These are phyloP conservation scores for Nysson spinosus DNA, from an alignment of 2,888 invertebrate genomes.

Conservation along the genomic window DNA sequence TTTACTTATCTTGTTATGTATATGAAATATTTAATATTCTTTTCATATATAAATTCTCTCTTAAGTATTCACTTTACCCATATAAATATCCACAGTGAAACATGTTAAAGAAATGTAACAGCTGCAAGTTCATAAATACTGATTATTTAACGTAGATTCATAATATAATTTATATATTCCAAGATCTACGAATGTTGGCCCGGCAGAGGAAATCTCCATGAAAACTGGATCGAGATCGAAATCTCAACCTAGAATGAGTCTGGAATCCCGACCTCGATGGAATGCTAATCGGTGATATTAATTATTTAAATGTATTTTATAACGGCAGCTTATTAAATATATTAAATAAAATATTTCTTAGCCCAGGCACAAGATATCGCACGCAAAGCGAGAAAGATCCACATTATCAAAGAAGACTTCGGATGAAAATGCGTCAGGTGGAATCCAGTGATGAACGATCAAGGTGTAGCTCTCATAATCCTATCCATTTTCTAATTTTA, in stretches of 20 bases:
- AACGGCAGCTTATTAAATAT: too few species aligned
- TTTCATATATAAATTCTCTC: too few species aligned
- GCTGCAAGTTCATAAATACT: too few species aligned
- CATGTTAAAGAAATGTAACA: too few species aligned
- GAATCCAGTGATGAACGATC: conserved; percentile 78
- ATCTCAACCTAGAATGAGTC: conserved; percentile 61
- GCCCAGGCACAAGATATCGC: conserved; percentile 88
- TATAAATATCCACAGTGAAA: too few species aligned
- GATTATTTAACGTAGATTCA: neutral
- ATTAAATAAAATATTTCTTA: too few species aligned
- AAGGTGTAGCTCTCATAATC: too few species aligned
- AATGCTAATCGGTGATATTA: conserved; percentile 74
- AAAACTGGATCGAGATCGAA: conserved; percentile 64
- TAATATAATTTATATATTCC: conserved; percentile 5
- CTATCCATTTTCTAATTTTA: neutral
- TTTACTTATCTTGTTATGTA: too few species aligned
- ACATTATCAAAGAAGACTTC: conserved; percentile 85
- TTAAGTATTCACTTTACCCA: too few species aligned
- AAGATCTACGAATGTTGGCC: conserved; percentile 63
- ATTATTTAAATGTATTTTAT: conserved; percentile 17
- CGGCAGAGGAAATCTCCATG: conserved; percentile 58
- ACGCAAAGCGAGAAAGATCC: conserved; percentile 95
- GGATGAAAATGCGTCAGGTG: conserved; percentile 81
- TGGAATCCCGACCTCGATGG: conserved; percentile 72
- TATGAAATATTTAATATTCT: too few species aligned